Percentiles rank a stretch among this genome's conserved stretches.
phyloP scores from a whole-genome alignment of 2,113 vertebrate species.

The Laterallus jamaicensis region DNA sequence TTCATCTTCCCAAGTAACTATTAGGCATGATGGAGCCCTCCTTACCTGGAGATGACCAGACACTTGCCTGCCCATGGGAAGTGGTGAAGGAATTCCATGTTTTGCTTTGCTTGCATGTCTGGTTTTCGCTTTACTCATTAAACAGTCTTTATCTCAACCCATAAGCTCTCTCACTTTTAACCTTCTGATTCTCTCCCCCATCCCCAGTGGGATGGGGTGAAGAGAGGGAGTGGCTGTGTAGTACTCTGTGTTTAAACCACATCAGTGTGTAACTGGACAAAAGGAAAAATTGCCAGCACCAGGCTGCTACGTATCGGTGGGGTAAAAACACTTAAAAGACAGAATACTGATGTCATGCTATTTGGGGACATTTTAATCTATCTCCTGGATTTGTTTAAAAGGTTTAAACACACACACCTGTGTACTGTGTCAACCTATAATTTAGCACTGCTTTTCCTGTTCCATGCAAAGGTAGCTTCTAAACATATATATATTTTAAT shows the following conservation, averaged over 20 bases:
- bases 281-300: neutral
- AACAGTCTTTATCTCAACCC: neutral
- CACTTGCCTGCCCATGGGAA: no score
- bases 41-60: neutral
- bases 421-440: neutral
- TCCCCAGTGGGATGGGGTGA: fast-evolving
- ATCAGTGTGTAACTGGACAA: neutral
- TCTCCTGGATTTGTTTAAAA: neutral
- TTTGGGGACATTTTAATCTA: neutral
- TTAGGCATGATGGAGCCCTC: fast-evolving
- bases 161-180: neutral
- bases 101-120: neutral
- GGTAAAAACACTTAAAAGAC: neutral
- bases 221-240: neutral
- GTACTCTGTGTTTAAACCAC: neutral
- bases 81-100: neutral
- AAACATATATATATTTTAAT: neutral
- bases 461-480: neutral
- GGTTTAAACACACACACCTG: neutral
- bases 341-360: neutral
- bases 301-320: neutral
- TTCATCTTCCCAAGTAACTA: neutral
- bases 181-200: neutral
- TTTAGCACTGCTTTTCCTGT: neutral
- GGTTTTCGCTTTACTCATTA: neutral